Evolutionary conservation across 2,888 invertebrate genomes (phyloP).

Genomic region (Tiphia femorata): DNA sequence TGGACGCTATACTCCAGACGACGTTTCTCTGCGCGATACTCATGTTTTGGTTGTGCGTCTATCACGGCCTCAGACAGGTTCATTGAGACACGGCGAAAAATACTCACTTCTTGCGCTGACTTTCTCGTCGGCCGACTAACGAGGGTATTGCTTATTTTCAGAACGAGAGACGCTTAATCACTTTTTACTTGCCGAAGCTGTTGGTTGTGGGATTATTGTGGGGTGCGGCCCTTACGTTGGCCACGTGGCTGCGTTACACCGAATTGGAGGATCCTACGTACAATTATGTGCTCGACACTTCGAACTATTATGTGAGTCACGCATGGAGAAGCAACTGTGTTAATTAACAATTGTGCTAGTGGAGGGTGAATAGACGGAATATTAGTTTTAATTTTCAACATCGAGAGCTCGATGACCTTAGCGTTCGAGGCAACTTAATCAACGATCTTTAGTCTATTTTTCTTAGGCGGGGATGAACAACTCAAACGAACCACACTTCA

Average conservation of each 20-base stretch:
- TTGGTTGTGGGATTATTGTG: constrained; percentile 89
- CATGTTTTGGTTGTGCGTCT: constrained; percentile 95
- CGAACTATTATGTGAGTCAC: constrained; percentile 82
- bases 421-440: too few relatives aligned
- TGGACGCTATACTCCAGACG: constrained; percentile 91
- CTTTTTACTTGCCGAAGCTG: constrained; percentile 93
- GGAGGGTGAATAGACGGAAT: too few relatives aligned
- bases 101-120: not conserved
- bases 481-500: too few relatives aligned
- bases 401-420: too few relatives aligned
- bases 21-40: constrained; percentile 89
- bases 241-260: constrained; percentile 92
- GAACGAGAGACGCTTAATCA: constrained; percentile 87
- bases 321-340: too few relatives aligned
- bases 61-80: constrained; percentile 94
- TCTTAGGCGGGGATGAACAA: too few relatives aligned
- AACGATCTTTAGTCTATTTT: not conserved
- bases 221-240: constrained; percentile 86
- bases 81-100: not conserved
- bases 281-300: constrained; percentile 87
- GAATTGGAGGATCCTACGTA: constrained; percentile 92
- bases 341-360: too few relatives aligned
- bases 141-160: constrained; percentile 69
- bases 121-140: too few relatives aligned
- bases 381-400: too few relatives aligned